phyloP scores from a whole-genome alignment of 2,888 invertebrate genomes.

The Ecdyonurus torrentis region DNA sequence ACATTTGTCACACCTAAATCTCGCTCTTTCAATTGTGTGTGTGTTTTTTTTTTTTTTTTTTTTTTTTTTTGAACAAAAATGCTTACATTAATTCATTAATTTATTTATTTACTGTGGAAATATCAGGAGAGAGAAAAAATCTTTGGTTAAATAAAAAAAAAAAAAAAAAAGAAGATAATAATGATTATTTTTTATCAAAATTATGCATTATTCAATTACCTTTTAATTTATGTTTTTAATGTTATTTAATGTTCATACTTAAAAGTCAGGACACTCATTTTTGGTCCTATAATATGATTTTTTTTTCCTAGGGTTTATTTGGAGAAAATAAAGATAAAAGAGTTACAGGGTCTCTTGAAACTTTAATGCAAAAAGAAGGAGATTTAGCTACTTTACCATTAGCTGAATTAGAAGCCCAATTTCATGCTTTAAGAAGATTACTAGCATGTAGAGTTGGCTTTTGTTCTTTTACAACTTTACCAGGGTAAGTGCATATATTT shows the following conservation, averaged over 20 bases:
- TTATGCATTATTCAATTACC: too few species aligned
- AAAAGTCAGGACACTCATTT: too few species aligned
- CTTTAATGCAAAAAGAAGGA: slow-evolving; percentile 56
- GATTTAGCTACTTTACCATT: slow-evolving; percentile 40
- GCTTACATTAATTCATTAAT: slow-evolving; percentile 4
- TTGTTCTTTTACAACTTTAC: slow-evolving; percentile 78
- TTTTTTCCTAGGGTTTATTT: slow-evolving; percentile 92
- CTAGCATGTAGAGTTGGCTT: slow-evolving; percentile 98
- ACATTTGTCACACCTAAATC: too few species aligned
- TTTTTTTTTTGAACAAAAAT: too few species aligned
- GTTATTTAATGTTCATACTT: too few species aligned
- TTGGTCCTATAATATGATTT: too few species aligned
- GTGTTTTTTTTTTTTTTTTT: too few species aligned
- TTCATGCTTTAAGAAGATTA: slow-evolving; percentile 81
- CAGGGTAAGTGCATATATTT: slow-evolving; percentile 45
- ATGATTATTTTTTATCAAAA: too few species aligned
- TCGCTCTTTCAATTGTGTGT: too few species aligned
- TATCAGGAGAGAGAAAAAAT: neutral
- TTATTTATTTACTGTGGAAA: neutral
- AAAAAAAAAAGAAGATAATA: too few species aligned
- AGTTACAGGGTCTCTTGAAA: slow-evolving; percentile 76
- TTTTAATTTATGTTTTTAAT: too few species aligned
- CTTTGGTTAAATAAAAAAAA: too few species aligned
- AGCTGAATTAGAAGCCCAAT: slow-evolving; percentile 76
- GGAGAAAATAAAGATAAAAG: slow-evolving; percentile 96